phyloP scores from a whole-genome alignment of 2,113 vertebrate genomes.

The Helogale parvula region DNA sequence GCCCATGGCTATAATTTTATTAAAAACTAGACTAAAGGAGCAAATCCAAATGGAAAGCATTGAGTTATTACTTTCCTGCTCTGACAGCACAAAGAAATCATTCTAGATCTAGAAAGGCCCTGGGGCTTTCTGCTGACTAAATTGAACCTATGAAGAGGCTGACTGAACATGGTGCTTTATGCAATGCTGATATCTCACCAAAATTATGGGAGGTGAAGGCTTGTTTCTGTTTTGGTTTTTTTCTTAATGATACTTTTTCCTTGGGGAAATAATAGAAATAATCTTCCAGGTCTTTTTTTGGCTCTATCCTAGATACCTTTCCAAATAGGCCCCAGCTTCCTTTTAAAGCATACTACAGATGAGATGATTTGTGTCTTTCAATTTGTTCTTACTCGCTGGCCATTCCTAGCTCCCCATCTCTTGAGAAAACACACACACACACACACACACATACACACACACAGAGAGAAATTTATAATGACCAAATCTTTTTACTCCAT shows the following conservation, averaged over 20 bases:
- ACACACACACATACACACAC: background rate
- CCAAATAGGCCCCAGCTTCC: background rate
- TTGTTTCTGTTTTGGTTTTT: background rate
- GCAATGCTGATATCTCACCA: background rate
- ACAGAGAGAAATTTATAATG: background rate
- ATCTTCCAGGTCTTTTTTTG: background rate
- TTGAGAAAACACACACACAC: background rate
- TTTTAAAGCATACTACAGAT: conserved; percentile 16
- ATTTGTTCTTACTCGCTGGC: background rate
- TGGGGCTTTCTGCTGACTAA: background rate
- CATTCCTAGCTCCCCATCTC: background rate
- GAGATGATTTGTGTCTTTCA: background rate
- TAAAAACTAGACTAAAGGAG: conserved; percentile 44
- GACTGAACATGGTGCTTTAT: background rate
- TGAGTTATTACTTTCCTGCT: conserved; percentile 17
- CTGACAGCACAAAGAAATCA: conserved; percentile 17
- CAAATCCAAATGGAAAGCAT: conserved; percentile 41
- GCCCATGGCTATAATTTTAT: conserved; percentile 43
- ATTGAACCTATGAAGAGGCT: background rate
- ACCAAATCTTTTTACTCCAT: background rate
- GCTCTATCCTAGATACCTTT: background rate
- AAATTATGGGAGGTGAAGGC: background rate
- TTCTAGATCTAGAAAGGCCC: background rate
- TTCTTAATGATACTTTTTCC: background rate
- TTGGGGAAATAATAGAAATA: conserved; percentile 34